phyloP scores from a whole-genome alignment of 2,888 invertebrate species.

The Plutella xylostella region DNA sequence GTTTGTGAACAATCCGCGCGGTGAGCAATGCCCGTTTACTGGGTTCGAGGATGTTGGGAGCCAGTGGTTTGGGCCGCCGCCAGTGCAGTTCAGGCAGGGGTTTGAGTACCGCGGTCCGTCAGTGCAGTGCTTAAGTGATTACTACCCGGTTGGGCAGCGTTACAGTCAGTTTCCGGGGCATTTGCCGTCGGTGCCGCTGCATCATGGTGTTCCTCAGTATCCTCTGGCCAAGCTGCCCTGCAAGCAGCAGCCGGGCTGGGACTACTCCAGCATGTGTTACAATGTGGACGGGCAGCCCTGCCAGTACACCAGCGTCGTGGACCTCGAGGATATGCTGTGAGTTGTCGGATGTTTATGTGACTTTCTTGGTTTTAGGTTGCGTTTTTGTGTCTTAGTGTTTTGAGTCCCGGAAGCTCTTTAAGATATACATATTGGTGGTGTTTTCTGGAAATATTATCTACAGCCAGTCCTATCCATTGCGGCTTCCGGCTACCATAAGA shows the following conservation, averaged over 20 bases:
- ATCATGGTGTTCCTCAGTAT: too few relatives aligned
- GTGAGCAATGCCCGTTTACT: conserved; percentile 44
- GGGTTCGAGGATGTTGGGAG: conserved; percentile 26
- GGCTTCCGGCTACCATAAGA: too few relatives aligned
- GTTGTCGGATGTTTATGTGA: conserved; percentile 48
- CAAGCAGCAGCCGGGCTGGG: conserved; percentile 57
- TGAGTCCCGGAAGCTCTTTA: too few relatives aligned
- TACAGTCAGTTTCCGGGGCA: not conserved
- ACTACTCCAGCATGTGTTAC: conserved; percentile 74
- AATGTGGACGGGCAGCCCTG: conserved; percentile 75
- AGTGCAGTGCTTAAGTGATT: conserved; percentile 37
- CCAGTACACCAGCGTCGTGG: conserved; percentile 74
- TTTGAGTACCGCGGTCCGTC: conserved; percentile 21
- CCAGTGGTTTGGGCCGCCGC: too few relatives aligned
- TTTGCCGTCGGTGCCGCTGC: not conserved
- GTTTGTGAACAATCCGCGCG: conserved; percentile 20
- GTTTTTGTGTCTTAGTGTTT: too few relatives aligned
- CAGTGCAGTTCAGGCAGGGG: too few relatives aligned
- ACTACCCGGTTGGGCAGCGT: conserved; percentile 15
- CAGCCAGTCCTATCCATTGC: too few relatives aligned
- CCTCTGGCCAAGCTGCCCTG: conserved; percentile 58
- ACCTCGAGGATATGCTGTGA: conserved; percentile 83
- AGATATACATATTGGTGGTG: too few relatives aligned
- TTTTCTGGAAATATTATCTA: too few relatives aligned
- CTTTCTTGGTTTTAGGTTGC: too few relatives aligned